These are phyloP conservation scores for Hetaerina americana DNA, from an alignment of 1,140 invertebrate genomes.

Conservation along the genomic window DNA sequence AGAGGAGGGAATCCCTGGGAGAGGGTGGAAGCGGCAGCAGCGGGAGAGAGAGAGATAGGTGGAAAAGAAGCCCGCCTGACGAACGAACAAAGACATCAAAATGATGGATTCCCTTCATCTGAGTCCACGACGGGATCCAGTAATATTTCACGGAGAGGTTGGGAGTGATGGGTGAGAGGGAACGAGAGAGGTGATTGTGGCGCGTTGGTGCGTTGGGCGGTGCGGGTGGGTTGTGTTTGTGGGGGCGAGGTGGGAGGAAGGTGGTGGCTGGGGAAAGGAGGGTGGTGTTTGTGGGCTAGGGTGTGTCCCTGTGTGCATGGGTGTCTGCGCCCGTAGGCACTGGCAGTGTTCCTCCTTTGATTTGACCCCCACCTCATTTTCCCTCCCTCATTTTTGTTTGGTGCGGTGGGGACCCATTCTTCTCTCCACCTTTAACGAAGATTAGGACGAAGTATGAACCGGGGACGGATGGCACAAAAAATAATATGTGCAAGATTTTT, in stretches of 20 bases:
- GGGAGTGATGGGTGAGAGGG: too few species aligned
- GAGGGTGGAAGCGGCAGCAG: neutral
- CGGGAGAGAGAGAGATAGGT: neutral
- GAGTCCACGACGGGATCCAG: conserved; percentile 30
- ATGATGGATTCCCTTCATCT: conserved; percentile 33
- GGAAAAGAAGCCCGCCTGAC: neutral
- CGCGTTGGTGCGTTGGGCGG: too few species aligned
- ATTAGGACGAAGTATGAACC: neutral
- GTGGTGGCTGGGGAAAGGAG: too few species aligned
- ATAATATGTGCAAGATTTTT: neutral
- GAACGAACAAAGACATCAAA: conserved; percentile 32
- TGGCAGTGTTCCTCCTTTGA: too few species aligned
- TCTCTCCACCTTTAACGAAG: too few species aligned
- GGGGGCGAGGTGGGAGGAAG: too few species aligned
- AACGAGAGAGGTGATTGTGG: too few species aligned
- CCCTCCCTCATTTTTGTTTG: too few species aligned
- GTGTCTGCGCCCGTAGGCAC: neutral
- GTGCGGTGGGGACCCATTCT: too few species aligned
- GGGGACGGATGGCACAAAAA: neutral
- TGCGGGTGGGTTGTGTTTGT: too few species aligned
- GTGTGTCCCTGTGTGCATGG: neutral
- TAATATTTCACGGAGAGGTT: conserved; percentile 26
- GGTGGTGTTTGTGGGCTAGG: neutral
- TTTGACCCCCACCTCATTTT: too few species aligned
- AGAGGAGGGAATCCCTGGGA: too few species aligned